Conservation (phyloP, 2,113 vertebrate species). For the Spea bombifrons region DNA sequence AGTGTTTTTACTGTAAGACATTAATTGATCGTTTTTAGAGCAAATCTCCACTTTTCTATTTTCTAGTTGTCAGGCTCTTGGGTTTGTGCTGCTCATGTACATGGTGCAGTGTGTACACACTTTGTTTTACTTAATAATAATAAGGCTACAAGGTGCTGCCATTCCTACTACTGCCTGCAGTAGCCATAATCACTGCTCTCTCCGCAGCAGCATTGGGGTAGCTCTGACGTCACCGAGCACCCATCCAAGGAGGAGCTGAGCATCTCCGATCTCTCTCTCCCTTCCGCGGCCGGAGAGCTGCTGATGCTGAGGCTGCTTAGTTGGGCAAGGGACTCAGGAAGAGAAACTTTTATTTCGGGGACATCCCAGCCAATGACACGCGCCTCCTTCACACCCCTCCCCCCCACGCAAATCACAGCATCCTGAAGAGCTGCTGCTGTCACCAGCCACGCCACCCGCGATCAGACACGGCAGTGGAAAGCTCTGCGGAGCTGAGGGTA, state of each 20-base stretch:
- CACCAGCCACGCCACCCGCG: neutral
- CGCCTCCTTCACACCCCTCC: neutral
- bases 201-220: slow-evolving; percentile 17
- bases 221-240: slow-evolving; percentile 3
- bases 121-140: too few species aligned
- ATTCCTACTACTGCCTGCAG: too few species aligned
- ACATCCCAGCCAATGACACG: neutral
- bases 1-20: too few species aligned
- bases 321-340: slow-evolving; percentile 11
- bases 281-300: slow-evolving; percentile 9
- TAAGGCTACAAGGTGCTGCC: too few species aligned
- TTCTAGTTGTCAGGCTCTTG: too few species aligned
- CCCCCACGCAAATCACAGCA: neutral
- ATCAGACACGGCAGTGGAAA: neutral
- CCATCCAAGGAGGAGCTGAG: slow-evolving; percentile 22
- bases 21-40: too few species aligned
- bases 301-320: slow-evolving; percentile 45
- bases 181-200: neutral
- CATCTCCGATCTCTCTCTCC: slow-evolving; percentile 6
- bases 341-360: slow-evolving; percentile 32
- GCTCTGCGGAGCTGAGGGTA: slow-evolving; percentile 48
- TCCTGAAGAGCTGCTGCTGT: neutral
- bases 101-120: too few species aligned
- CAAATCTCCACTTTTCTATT: too few species aligned
- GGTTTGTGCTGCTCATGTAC: too few species aligned